Base-by-base conservation (phyloP, 2,888 invertebrate genomes). In the Oxytorus armatus region DNA sequence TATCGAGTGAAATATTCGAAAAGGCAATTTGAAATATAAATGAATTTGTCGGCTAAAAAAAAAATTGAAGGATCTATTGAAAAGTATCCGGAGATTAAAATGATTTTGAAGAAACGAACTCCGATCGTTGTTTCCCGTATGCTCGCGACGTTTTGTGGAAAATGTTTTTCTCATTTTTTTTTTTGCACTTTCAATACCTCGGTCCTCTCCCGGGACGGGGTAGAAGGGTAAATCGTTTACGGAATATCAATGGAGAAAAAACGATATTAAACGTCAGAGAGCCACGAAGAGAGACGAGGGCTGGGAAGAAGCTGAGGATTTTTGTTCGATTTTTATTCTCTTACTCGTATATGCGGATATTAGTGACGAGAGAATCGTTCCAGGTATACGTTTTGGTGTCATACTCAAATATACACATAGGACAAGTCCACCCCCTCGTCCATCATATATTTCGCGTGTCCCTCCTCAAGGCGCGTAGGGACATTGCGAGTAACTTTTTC, bases 231-330 rank as follows among this genome's bases (percentile, higher is more conserved):
- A 10, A 5, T 16, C 36, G 68, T 29, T 21, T 14, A 57, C 47
- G 44, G 75, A 76, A 69, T 76, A 69, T 47, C 57, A 59, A 76
- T 16, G n/a, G n/a, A 36, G 59, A 25, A 44, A 51, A 57, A 55
- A 33, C 23, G n/a, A 44, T 36, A 49, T 76, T 49, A 42, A 65
- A 66, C 36, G 65, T 23, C 21, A 25, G 10, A 25, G 8, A 55
- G 42, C 3, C 3, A 25, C n/a, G n/a, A n/a, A n/a, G 16, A 55
- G 25, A 1, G 55, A n/a, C 11, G 42, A 25, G 36, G 42, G 5
- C 3, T n/a, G n/a, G n/a, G n/a, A n/a, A n/a, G n/a, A n/a, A 23
- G 51, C n/a, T n/a, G 25, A 51, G 25, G n/a, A n/a, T n/a, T n/a
- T n/a, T 42, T 25, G 16, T 55, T 69, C 11, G 42, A 69, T 44